Percentiles rank a stretch among this genome's conserved stretches.
phyloP scores from a whole-genome alignment of 2,113 vertebrate species.

The Halichoerus grypus region DNA sequence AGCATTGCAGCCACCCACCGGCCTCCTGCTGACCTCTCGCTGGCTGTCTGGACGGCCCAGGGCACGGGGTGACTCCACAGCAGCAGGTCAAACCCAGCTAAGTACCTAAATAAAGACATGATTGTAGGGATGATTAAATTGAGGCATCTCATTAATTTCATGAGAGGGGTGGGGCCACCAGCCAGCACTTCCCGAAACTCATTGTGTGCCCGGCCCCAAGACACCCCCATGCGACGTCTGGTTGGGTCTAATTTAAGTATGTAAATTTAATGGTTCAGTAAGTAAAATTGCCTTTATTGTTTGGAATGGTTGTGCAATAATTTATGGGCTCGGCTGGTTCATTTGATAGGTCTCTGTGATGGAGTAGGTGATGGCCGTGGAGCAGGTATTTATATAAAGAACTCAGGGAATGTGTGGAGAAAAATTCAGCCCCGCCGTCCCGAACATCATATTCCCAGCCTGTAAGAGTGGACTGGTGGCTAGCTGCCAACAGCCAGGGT shows the following conservation, averaged over 20 bases:
- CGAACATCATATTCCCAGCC: background rate
- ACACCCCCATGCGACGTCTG: conserved; percentile 81
- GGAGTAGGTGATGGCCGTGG: conserved; percentile 78
- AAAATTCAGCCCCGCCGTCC: background rate
- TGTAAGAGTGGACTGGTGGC: background rate
- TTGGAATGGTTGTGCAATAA: conserved; percentile 86
- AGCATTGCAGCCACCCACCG: rapidly evolving
- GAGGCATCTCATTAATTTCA: conserved; percentile 89
- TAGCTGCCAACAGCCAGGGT: background rate
- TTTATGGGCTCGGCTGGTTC: conserved; percentile 85
- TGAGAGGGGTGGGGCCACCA: conserved; percentile 85
- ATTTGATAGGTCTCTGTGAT: conserved; percentile 80
- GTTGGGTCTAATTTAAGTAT: conserved; percentile 88
- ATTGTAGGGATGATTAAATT: conserved; percentile 85
- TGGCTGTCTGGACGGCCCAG: background rate
- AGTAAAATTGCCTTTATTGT: conserved; percentile 89
- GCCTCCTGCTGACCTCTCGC: background rate
- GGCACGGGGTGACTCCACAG: background rate
- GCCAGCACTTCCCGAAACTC: conserved; percentile 82
- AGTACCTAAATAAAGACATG: conserved; percentile 86
- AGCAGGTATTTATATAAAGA: conserved; percentile 78
- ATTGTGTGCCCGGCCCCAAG: conserved; percentile 84
- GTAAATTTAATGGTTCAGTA: conserved; percentile 89
- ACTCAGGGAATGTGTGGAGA: conserved; percentile 5
- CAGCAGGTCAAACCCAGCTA: conserved; percentile 83